Conservation (phyloP, 2,888 invertebrate species). For the Hypena proboscidalis region DNA sequence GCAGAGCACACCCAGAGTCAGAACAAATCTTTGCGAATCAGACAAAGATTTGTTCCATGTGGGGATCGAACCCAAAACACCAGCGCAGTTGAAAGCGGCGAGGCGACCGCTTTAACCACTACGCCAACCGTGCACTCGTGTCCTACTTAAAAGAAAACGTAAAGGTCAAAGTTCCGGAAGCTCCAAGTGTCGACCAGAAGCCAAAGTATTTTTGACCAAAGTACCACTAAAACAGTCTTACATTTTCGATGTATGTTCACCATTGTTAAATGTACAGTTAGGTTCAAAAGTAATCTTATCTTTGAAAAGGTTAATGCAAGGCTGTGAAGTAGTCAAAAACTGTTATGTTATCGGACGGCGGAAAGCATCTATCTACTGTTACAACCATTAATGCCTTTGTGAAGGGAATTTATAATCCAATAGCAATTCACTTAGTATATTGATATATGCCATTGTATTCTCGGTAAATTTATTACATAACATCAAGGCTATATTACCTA, state of each 20-base stretch:
- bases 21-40: too few species aligned
- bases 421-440: too few species aligned
- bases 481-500: too few species aligned
- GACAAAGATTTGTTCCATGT: too few species aligned
- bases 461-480: too few species aligned
- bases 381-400: background rate
- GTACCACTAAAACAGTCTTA: constrained; percentile 9
- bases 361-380: constrained; percentile 28
- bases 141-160: background rate
- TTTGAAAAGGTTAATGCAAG: constrained; percentile 26
- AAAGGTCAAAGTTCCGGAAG: background rate
- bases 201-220: too few species aligned
- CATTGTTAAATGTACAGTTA: constrained; percentile 32
- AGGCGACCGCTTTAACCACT: too few species aligned
- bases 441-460: too few species aligned
- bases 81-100: too few species aligned
- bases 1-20: too few species aligned
- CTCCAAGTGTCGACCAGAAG: background rate
- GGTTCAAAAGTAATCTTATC: constrained; percentile 37
- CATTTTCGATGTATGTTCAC: constrained; percentile 16
- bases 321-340: constrained; percentile 31
- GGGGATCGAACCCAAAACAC: too few species aligned
- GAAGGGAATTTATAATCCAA: too few species aligned
- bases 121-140: background rate
- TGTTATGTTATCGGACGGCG: constrained; percentile 33